Percentiles rank a stretch among this genome's conserved stretches.
Conservation (phyloP, 2,797 vertebrate genomes). For the Oreortyx pictus region DNA sequence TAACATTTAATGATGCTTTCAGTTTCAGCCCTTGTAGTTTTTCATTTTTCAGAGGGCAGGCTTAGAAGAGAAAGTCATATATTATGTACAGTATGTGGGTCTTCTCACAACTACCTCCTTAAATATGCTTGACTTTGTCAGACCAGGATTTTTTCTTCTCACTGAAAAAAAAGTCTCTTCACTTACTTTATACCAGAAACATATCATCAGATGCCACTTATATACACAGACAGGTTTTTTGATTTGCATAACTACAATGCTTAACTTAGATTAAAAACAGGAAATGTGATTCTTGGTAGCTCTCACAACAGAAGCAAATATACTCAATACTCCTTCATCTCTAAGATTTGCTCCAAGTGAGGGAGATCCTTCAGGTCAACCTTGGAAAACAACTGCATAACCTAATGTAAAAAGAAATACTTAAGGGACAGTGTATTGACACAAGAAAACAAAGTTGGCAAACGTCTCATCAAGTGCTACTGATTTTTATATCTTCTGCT, state of each 20-base stretch:
- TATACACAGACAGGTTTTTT: not conserved
- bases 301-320: not conserved
- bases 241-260: not conserved
- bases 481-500: not conserved
- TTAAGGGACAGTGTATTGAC: not conserved
- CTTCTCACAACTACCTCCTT: not conserved
- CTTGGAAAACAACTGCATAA: not conserved
- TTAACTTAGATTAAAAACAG: constrained; percentile 6
- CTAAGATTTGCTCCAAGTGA: not conserved
- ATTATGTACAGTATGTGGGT: not conserved
- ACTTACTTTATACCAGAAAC: not conserved
- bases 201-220: not conserved
- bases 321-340: not conserved
- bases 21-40: constrained; percentile 48
- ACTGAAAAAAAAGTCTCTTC: not conserved
- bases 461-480: not conserved
- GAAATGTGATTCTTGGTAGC: not conserved
- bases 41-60: constrained; percentile 37
- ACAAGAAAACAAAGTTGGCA: not conserved
- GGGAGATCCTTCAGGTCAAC: not conserved
- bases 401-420: not conserved
- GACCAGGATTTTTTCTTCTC: not conserved
- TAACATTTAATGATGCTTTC: constrained; percentile 75
- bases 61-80: not conserved
- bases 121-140: constrained; percentile 11